Evolutionary conservation across 2,797 vertebrate genomes (phyloP).

Genomic region (Pogonophryne albipinna): DNA sequence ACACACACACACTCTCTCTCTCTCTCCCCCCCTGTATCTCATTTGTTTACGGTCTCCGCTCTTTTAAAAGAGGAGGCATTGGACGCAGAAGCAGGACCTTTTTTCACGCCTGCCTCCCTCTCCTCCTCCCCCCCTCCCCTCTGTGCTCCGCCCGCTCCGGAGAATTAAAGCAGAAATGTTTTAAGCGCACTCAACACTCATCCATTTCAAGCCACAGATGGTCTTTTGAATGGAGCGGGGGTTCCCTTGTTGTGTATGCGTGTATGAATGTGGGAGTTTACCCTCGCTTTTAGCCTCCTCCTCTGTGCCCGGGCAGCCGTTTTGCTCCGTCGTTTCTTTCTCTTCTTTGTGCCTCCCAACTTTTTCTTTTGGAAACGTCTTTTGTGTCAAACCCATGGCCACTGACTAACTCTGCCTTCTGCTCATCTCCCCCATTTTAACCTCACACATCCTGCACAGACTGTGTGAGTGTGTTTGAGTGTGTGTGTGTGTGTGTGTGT

Average conservation of each 20-base stretch:
- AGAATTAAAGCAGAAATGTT: slow-evolving; percentile 79
- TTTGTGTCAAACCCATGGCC: slow-evolving; percentile 78
- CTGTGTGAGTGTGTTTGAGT: background rate
- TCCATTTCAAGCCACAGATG: slow-evolving; percentile 89
- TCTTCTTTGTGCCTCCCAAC: slow-evolving; percentile 82
- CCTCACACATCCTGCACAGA: slow-evolving; percentile 40
- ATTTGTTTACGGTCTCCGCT: slow-evolving; percentile 79
- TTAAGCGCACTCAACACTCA: slow-evolving; percentile 78
- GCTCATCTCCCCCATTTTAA: slow-evolving; percentile 82
- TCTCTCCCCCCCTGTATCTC: slow-evolving; percentile 53
- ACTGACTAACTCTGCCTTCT: slow-evolving; percentile 76
- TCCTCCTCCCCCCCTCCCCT: slow-evolving; percentile 46
- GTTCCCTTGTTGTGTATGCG: slow-evolving; percentile 75
- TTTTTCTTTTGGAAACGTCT: slow-evolving; percentile 79
- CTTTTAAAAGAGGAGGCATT: slow-evolving; percentile 70
- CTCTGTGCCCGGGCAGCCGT: slow-evolving; percentile 79
- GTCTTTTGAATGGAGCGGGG: slow-evolving; percentile 85
- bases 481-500: too few species aligned
- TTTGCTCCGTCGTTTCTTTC: slow-evolving; percentile 83
- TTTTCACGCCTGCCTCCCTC: slow-evolving; percentile 56
- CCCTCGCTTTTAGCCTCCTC: slow-evolving; percentile 68
- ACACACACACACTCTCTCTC: slow-evolving; percentile 15
- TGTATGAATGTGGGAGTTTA: slow-evolving; percentile 80
- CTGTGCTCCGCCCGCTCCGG: slow-evolving; percentile 68
- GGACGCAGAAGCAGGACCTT: slow-evolving; percentile 70